Conservation (phyloP, 2,113 vertebrate species). For the Notarius lentiginosus region DNA sequence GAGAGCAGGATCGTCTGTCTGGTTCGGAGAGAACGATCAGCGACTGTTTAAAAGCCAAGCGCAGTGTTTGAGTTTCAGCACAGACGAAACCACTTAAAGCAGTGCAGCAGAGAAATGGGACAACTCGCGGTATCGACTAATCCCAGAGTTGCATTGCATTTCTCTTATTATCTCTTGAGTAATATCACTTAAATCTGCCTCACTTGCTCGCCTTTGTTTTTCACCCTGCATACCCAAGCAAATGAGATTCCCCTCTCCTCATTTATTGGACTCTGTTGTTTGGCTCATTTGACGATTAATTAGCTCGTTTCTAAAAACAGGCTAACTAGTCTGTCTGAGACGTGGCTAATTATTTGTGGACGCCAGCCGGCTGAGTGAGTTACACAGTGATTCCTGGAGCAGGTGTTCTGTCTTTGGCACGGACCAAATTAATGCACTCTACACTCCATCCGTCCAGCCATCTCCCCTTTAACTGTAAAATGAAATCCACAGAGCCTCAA, state of each 20-base stretch:
- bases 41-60: not conserved
- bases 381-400: not conserved
- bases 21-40: not conserved
- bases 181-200: slow-evolving; percentile 21
- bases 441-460: not conserved
- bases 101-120: not conserved
- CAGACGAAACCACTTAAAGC: not conserved
- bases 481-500: not conserved
- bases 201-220: slow-evolving; percentile 15
- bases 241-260: slow-evolving; percentile 22
- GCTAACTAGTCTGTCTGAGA: not conserved
- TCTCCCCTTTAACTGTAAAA: not conserved
- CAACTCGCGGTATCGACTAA: not conserved
- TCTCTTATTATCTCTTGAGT: slow-evolving; percentile 25
- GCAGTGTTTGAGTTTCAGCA: not conserved
- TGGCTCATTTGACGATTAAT: slow-evolving; percentile 38
- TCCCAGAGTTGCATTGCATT: not conserved
- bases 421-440: not conserved
- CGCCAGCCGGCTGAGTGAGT: not conserved
- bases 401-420: not conserved
- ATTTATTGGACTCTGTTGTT: slow-evolving; percentile 27
- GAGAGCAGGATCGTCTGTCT: not conserved
- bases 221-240: slow-evolving; percentile 9
- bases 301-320: slow-evolving; percentile 28
- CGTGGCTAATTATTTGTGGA: slow-evolving; percentile 16